Conservation (phyloP, 2,888 invertebrate genomes). For the Clitarchus hookeri region DNA sequence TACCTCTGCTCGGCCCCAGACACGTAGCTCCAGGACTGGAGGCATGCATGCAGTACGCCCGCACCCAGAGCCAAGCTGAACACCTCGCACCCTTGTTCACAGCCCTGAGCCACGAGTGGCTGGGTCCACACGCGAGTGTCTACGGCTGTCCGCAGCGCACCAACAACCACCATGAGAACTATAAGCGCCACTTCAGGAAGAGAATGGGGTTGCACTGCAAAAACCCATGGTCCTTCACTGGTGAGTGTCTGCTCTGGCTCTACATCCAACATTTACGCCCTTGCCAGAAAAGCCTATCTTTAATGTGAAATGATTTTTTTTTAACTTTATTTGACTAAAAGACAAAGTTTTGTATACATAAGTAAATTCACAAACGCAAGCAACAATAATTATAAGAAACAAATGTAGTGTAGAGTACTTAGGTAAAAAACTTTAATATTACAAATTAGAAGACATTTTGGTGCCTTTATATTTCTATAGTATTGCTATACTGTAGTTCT, state of each 20-base stretch:
- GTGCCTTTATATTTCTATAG: too few species aligned
- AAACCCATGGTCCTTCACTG: not conserved
- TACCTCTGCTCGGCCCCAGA: not conserved
- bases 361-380: too few species aligned
- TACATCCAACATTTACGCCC: too few species aligned
- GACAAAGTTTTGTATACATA: too few species aligned
- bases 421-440: too few species aligned
- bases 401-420: too few species aligned
- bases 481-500: too few species aligned
- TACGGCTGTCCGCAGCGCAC: not conserved
- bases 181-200: not conserved
- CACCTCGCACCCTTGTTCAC: not conserved
- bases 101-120: not conserved
- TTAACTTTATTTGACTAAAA: too few species aligned
- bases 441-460: too few species aligned
- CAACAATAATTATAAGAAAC: too few species aligned
- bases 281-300: too few species aligned
- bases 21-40: not conserved
- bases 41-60: not conserved
- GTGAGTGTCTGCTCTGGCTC: not conserved
- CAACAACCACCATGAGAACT: not conserved
- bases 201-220: not conserved
- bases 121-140: not conserved
- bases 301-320: too few species aligned
- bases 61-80: not conserved